Conservation (phyloP, 2,797 vertebrate species). For the Taeniopygia guttata region DNA sequence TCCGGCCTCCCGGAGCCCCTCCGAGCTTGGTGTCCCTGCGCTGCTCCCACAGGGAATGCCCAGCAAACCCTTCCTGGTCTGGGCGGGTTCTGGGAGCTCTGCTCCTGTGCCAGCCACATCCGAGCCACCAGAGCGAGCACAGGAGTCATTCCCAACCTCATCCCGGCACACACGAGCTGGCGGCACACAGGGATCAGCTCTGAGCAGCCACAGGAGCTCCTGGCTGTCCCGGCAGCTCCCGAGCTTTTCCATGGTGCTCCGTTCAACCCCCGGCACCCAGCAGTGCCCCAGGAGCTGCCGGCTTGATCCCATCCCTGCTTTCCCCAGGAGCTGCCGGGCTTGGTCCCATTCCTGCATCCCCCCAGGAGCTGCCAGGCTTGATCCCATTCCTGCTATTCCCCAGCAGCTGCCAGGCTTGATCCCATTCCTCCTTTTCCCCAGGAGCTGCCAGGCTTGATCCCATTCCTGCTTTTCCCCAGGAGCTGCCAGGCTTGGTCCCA, state of each 20-base stretch:
- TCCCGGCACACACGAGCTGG: accelerated
- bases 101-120: not conserved
- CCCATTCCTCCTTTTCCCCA: not conserved
- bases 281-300: not conserved
- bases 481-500: not conserved
- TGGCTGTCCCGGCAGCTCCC: not conserved
- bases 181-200: accelerated
- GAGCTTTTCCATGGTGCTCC: not conserved
- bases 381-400: not conserved
- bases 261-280: accelerated
- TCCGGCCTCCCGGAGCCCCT: not conserved
- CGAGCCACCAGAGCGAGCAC: accelerated
- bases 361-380: not conserved
- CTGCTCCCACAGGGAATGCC: not conserved
- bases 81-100: not conserved
- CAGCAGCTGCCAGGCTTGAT: not conserved
- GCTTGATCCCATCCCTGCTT: not conserved
- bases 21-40: accelerated
- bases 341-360: not conserved
- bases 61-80: accelerated
- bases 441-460: not conserved
- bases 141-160: not conserved
- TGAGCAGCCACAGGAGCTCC: not conserved
- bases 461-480: not conserved
- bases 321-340: not conserved